Conservation (phyloP, 2,888 invertebrate genomes). For the Heliconius ethilla region DNA sequence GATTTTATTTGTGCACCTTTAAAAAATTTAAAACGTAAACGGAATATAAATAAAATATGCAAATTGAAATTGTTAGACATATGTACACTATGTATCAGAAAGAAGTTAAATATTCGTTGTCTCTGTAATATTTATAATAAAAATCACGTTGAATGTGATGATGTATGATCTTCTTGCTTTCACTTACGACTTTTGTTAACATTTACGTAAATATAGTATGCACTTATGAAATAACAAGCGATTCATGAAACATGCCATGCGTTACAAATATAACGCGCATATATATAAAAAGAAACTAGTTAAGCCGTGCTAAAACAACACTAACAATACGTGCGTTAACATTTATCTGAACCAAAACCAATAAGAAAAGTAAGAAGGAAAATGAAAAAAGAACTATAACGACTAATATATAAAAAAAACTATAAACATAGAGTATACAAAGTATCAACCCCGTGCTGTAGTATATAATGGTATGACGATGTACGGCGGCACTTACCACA, state of each 20-base stretch:
- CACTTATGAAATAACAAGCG: background rate
- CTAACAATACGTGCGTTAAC: constrained; percentile 8
- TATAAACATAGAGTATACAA: background rate
- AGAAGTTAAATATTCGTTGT: background rate
- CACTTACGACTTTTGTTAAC: background rate
- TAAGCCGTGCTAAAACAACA: background rate
- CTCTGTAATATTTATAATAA: background rate
- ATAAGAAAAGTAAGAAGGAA: background rate
- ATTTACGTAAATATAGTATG: background rate
- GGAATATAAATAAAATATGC: background rate
- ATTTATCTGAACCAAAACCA: background rate
- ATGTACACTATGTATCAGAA: background rate
- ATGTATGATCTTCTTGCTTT: background rate
- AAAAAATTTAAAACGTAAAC: background rate
- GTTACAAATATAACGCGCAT: background rate
- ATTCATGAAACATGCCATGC: constrained; percentile 12
- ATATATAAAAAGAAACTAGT: background rate
- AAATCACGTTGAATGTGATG: constrained; percentile 9
- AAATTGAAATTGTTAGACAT: constrained; percentile 3
- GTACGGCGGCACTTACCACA: constrained; percentile 87
- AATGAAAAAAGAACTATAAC: background rate
- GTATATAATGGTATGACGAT: constrained; percentile 39
- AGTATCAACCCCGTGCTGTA: constrained; percentile 43
- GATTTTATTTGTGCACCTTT: constrained; percentile 8
- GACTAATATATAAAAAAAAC: background rate